Evolutionary conservation across 2,113 vertebrate species (phyloP).

Genomic region (Triplophysa tibetana): DNA sequence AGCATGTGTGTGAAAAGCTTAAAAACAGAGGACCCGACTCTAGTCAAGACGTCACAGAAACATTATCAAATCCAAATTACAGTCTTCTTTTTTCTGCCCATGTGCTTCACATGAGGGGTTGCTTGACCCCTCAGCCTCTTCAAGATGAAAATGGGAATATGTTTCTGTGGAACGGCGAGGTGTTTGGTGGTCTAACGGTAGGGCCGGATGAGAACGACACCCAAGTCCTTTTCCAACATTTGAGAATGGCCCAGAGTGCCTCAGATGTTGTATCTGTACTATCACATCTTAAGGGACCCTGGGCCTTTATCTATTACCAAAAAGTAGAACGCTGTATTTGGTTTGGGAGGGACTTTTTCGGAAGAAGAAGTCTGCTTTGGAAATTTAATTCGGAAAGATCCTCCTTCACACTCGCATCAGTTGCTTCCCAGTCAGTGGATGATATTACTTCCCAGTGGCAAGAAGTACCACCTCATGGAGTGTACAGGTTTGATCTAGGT

Average conservation of each 20-base stretch:
- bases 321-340: constrained; percentile 79
- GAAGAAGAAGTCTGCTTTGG: constrained; percentile 92
- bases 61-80: constrained; percentile 55
- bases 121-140: constrained; percentile 82
- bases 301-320: constrained; percentile 91
- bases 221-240: constrained; percentile 70
- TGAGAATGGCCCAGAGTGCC: constrained; percentile 73
- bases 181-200: constrained; percentile 82
- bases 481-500: constrained; percentile 85
- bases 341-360: constrained; percentile 96
- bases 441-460: constrained; percentile 67
- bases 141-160: constrained; percentile 78
- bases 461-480: constrained; percentile 87
- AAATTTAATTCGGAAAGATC: constrained; percentile 61
- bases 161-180: constrained; percentile 93
- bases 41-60: constrained; percentile 70
- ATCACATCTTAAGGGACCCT: constrained; percentile 82
- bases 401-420: constrained; percentile 78
- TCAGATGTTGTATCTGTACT: constrained; percentile 78
- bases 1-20: constrained; percentile 68
- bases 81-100: constrained; percentile 88
- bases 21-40: constrained; percentile 80
- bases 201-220: constrained; percentile 83
- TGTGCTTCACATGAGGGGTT: constrained; percentile 88
- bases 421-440: constrained; percentile 62